phyloP scores from a whole-genome alignment of 2,888 invertebrate species.

The Piscicola geometra region DNA sequence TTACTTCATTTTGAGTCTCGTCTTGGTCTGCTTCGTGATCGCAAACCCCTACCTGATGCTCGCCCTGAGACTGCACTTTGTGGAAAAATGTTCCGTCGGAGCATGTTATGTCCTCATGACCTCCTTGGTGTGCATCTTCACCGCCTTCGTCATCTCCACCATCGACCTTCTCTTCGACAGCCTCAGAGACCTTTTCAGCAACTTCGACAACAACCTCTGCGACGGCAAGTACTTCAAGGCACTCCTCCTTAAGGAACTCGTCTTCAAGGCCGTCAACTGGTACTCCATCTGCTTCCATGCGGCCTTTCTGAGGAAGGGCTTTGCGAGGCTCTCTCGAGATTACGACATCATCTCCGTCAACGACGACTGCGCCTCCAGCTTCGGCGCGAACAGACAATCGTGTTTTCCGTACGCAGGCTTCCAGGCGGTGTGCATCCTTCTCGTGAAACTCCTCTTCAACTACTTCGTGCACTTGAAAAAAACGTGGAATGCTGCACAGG shows the following conservation, averaged over 20 bases:
- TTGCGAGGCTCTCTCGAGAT: background rate
- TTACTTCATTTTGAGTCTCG: background rate
- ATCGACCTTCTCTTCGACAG: background rate
- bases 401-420: background rate
- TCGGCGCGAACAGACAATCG: background rate
- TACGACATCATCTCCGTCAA: background rate
- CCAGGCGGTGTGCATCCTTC: background rate
- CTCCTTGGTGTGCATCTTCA: background rate
- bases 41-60: background rate
- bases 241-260: background rate
- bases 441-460: background rate
- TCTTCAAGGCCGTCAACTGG: background rate
- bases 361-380: background rate
- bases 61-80: background rate
- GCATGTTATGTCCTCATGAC: background rate
- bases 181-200: background rate
- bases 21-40: background rate
- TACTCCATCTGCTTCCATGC: background rate
- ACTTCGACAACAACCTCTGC: background rate
- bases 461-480: background rate
- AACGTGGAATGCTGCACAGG: background rate
- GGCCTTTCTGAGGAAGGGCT: background rate
- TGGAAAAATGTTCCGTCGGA: background rate
- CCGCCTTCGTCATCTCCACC: background rate
- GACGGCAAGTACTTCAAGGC: background rate